Base-by-base conservation (phyloP, 23 tunicate species). In the Ascidia mentula region DNA sequence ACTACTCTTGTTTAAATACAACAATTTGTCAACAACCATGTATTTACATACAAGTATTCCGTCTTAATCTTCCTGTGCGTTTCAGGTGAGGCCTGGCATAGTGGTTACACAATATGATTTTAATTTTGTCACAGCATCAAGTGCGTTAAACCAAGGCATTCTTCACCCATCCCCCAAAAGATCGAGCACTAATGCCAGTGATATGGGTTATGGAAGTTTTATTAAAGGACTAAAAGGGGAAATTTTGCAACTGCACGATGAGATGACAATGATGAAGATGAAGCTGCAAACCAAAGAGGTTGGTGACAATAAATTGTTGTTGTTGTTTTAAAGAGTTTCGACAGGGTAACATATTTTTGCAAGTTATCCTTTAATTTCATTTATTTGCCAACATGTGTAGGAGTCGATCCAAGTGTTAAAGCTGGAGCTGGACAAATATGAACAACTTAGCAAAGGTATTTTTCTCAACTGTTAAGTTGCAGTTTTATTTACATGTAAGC, bases 241-340 rank as follows among this genome's bases (percentile, higher is more conserved):
- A 45, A 31, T 36, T 42, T 40, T 32, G 46, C 71, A 42, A 15
- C 33, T 83, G 40, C 69, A 70, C 22, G 88, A 83, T 6, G 95
- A 89, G 38, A 79, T 89, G 0, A 85, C 79, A 15, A 36, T 89
- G 72, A 37, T 79, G 77, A 83, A 83, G 45, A 79, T 78, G n/a
- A 89, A 79, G 32, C 82, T 89, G 36, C 85, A 89, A 39, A 73
- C 95, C 0, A 89, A 89, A 75, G 88, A 89, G 73, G 92, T 88
- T 18, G 7, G 65, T 59, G 35, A 17, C 18, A 32, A 28, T 2
- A 31, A 69, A 31, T n/a, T 26, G 32, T 69, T 69, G 15, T 42
- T 26, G 34, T 9, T 9, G 38, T 35, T 53, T 36, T 12, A 77
- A 28, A 9, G 7, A 6, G 13, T 6, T 3, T 42, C 53, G 53